phyloP scores from a whole-genome alignment of 2,797 vertebrate species.

The Bovichtus variegatus region DNA sequence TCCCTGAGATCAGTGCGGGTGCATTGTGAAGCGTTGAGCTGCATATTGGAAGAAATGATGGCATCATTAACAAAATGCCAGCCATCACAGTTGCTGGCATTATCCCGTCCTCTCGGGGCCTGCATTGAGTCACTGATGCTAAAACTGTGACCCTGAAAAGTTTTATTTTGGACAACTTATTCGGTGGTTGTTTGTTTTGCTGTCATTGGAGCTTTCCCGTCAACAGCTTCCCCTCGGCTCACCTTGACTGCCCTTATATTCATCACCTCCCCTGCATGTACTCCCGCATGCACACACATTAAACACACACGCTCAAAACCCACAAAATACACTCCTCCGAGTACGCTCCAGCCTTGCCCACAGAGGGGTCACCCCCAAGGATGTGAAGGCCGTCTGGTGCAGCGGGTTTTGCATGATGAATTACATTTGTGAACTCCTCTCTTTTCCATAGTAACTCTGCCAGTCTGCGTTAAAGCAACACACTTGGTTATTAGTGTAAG shows the following conservation, averaged over 20 bases:
- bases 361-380: constrained; percentile 49
- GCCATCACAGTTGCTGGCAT: constrained; percentile 44
- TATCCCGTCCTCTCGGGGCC: constrained; percentile 24
- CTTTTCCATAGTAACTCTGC: neutral
- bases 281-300: constrained; percentile 30
- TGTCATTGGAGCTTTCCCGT: constrained; percentile 44
- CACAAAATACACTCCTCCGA: constrained; percentile 27
- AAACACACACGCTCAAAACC: constrained; percentile 22
- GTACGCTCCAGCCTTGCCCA: constrained; percentile 26
- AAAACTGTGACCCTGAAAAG: constrained; percentile 56
- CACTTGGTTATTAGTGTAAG: neutral
- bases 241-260: constrained; percentile 73
- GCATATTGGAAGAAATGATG: constrained; percentile 40
- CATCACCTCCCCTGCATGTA: constrained; percentile 52
- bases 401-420: constrained; percentile 53
- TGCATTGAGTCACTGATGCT: constrained; percentile 35
- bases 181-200: constrained; percentile 57
- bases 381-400: constrained; percentile 35
- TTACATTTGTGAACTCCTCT: constrained; percentile 44
- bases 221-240: constrained; percentile 55
- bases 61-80: constrained; percentile 58
- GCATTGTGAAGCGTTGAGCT: constrained; percentile 28
- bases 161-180: constrained; percentile 49
- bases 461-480: neutral
- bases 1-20: constrained; percentile 16